Conservation (phyloP, 2,113 vertebrate genomes). For the Crotalus tigris region DNA sequence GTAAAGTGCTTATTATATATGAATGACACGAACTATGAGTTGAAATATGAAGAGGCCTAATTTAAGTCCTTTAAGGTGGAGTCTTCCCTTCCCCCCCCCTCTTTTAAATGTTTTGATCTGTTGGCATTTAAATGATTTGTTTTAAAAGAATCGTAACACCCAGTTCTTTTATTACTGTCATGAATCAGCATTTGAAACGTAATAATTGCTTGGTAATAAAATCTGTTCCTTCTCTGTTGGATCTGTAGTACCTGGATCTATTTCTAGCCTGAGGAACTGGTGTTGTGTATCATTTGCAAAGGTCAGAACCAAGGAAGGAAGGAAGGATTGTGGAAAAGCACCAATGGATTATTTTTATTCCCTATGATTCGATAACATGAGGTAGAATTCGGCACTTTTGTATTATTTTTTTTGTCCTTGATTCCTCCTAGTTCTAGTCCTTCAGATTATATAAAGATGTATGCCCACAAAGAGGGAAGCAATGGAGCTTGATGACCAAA, state of each 20-base stretch:
- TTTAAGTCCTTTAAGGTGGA: background rate
- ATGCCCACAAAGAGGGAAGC: background rate
- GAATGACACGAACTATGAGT: background rate
- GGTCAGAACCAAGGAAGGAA: background rate
- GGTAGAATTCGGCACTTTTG: background rate
- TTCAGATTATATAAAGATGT: background rate
- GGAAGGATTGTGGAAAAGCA: background rate
- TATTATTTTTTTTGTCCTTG: background rate
- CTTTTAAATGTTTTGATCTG: background rate
- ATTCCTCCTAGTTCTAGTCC: background rate
- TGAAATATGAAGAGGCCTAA: background rate
- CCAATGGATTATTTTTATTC: too few relatives aligned
- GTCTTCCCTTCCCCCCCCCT: background rate
- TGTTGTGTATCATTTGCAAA: slow-evolving; percentile 12
- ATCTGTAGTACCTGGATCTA: slow-evolving; percentile 20
- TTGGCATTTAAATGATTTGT: background rate
- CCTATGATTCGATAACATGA: background rate
- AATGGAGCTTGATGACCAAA: background rate
- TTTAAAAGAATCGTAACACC: background rate
- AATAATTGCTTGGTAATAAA: slow-evolving; percentile 43
- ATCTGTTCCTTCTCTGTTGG: background rate
- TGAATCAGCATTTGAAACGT: slow-evolving; percentile 26
- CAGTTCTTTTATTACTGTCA: slow-evolving; percentile 6
- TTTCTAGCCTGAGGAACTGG: slow-evolving; percentile 10
- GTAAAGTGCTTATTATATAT: background rate